Evolutionary conservation across 2,888 invertebrate genomes (phyloP), one percentile per base, ranked within the genome.

Genomic region (Scrobipalpa atriplicella): DNA sequence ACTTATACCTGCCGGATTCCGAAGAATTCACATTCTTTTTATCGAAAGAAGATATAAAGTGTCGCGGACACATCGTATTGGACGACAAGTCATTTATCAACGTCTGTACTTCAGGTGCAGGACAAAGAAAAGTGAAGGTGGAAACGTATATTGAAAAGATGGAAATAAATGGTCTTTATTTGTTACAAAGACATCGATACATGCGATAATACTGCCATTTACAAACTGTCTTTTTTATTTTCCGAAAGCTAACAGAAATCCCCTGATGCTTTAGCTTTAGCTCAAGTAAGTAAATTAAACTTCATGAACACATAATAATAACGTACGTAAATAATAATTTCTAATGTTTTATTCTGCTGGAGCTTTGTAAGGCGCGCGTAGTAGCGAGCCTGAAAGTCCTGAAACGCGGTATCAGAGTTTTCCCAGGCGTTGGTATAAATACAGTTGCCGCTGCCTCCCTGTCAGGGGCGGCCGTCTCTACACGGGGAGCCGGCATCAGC

Each of bases 61-160:
- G 47, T 47, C 47, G 47, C 21, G 56, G 19, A 56, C 21, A 11
- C 21, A 21, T 29, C 11, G 56, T 10, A 56, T 21, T 5, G 11
- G 11, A 5, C 2, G 29, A 56, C 21, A 29, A 47, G 63, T 63
- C 63, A 43, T 63, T 63, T 63, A 51, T 63, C 63, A 63, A 63
- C 29, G 63, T 29, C 63, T 47, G 18, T 13, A 29, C 29, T 36
- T 36, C 58, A 36, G n/a, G 58, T 58, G 58, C 29, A 36, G 29
- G 58, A 16, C 58, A 58, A 58, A 36, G 21, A 36, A 58, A 58
- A 16, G n/a, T 29, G 36, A 58, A 7, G 29, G 10, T 16, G n/a
- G 36, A 58, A 36, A 16, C 58, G 36, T 36, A 13, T 36, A 36
- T 36, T 58, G 58, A 58, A 58, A 58, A n/a, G 47, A 10, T 47